A percentile compares a stretch with the other conserved stretches of the same genome.
These are phyloP conservation scores for Amblyopsis hoosieri DNA, from an alignment of 2,797 vertebrate species.

Conservation along the genomic window DNA sequence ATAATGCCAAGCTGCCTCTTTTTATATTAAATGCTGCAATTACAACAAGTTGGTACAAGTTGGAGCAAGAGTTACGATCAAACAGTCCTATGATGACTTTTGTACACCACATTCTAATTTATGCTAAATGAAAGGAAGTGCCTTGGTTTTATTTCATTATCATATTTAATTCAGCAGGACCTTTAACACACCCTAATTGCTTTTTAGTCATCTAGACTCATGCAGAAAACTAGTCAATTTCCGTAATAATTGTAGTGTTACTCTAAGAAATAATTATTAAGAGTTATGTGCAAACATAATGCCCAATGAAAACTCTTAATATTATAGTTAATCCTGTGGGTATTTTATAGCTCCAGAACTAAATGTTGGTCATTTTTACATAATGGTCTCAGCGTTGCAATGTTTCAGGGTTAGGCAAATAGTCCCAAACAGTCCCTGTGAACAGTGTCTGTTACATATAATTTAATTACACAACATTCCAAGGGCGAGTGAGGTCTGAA, in stretches of 20 bases:
- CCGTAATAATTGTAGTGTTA: conserved; percentile 13
- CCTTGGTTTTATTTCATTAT: conserved; percentile 42
- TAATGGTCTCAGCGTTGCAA: no score
- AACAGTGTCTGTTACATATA: not conserved
- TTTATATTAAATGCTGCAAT: conserved; percentile 4
- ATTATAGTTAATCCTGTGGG: no score
- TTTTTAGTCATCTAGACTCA: conserved; percentile 14
- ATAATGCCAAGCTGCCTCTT: conserved; percentile 26
- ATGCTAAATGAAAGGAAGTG: conserved; percentile 34
- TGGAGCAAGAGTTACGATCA: conserved; percentile 7
- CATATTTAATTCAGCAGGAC: conserved; percentile 26
- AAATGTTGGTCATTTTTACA: no score
- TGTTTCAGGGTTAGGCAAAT: no score
- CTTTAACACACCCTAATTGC: conserved; percentile 38
- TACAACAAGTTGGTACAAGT: not conserved
- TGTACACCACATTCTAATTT: conserved; percentile 25
- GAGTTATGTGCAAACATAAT: conserved; percentile 12
- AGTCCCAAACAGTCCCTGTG: conserved; percentile 1
- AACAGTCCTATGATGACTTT: conserved; percentile 17
- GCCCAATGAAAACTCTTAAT: not conserved
- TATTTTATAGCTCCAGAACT: no score
- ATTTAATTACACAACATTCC: no score
- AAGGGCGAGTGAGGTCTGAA: conserved; percentile 2
- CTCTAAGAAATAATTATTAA: conserved; percentile 15
- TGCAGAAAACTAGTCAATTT: conserved; percentile 8